Evolutionary conservation across 2,888 invertebrate genomes (phyloP), one percentile per base, ranked within the genome.

Genomic region (Pyralis farinalis): DNA sequence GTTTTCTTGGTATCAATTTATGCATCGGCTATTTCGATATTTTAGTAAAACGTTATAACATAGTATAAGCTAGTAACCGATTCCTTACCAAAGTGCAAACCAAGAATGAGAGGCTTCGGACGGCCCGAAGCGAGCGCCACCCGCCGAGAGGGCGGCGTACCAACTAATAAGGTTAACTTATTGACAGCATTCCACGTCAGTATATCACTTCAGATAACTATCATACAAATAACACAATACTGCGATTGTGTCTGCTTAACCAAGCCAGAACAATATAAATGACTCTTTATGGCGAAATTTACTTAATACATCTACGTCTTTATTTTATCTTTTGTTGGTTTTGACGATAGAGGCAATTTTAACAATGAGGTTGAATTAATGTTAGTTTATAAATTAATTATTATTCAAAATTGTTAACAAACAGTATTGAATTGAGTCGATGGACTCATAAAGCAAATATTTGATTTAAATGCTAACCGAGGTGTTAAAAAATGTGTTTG

Each of bases 401-500:
- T 12, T 31, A 40, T 43, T 38, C 40, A 40, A 46, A 53, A 47
- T 52, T 44, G 8, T 11, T 42, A 47, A 45, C 38, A 46, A 47
- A 47, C 39, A 46, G 38, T 40, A 49, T 40, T 47, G 47, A 55
- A 53, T 47, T 51, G 60, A 65, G 76, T 71, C 71, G 63, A 76
- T 77, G 75, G 53, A 63, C 74, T 59, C 78, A 77, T 82, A 82
- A 82, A 81, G 70, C 66, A 84, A 77, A 12, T 62, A 58, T 71
- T 74, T 85, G 82, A 86, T 85, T 86, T 84, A 87, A 75, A 63
- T 57, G 66, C 58, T 58, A 67, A 59, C 58, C 71, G 67, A 88
- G 85, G 87, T 88, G 87, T 88, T 87, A 87, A 88, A 77, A 86
- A 87, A 83, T 87, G 77, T 81, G 82, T 85, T 79, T 82, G 81